Evolutionary conservation across 2,888 invertebrate genomes (phyloP).

Genomic region (Acanthosepion pharaonis): DNA sequence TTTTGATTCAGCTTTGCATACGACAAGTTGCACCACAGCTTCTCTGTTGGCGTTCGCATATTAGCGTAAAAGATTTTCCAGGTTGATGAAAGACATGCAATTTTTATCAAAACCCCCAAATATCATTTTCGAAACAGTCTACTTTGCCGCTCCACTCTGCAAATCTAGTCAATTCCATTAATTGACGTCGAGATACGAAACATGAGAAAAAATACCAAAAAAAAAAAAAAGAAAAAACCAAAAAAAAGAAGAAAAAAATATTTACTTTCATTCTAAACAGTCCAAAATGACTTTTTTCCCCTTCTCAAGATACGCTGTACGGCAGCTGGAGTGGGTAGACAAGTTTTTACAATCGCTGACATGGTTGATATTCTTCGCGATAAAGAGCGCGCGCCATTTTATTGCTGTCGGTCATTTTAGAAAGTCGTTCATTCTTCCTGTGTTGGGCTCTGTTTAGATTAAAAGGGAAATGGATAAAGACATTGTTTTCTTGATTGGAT

Average conservation of each 20-base stretch:
- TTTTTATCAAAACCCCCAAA: background rate
- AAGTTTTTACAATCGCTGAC: conserved; percentile 33
- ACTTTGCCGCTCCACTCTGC: background rate
- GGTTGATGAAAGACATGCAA: background rate
- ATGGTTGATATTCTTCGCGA: background rate
- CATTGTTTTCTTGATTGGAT: conserved; percentile 33
- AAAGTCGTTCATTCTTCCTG: background rate
- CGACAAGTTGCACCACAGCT: too few species aligned
- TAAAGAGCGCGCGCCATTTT: conserved; percentile 33
- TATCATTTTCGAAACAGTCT: background rate
- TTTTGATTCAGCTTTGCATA: too few species aligned
- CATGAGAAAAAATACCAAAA: background rate
- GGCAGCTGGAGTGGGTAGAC: conserved; percentile 11
- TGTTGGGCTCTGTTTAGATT: background rate
- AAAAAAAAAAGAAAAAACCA: background rate
- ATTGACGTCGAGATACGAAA: background rate
- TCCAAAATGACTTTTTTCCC: background rate
- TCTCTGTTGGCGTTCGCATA: too few species aligned
- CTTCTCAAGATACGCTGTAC: background rate
- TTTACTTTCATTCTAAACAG: background rate
- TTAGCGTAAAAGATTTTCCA: background rate
- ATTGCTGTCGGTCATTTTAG: background rate
- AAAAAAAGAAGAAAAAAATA: background rate
- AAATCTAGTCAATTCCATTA: background rate
- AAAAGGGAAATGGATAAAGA: background rate